Evolutionary conservation across 2,797 vertebrate species (phyloP).

Genomic region (Columba guinea): DNA sequence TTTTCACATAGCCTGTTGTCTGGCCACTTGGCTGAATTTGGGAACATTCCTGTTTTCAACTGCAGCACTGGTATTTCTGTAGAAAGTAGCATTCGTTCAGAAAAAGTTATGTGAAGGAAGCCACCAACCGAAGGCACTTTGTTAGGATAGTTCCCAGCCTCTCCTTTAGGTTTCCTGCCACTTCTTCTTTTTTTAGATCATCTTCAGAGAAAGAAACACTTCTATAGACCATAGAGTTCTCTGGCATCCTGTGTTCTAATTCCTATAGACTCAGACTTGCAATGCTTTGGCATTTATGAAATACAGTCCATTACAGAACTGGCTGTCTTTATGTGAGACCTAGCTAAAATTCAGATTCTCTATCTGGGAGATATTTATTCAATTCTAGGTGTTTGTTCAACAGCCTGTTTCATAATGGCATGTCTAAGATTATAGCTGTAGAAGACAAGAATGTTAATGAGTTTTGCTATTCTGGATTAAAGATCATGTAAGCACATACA

Average conservation of each 20-base stretch:
- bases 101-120: background rate
- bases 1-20: background rate
- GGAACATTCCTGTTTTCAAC: background rate
- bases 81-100: background rate
- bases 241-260: background rate
- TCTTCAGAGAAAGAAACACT: background rate
- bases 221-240: background rate
- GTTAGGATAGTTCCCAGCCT: background rate
- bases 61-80: background rate
- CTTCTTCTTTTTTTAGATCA: background rate
- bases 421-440: background rate
- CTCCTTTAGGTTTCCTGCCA: background rate
- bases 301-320: background rate
- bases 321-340: background rate
- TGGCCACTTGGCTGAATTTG: background rate
- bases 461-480: background rate
- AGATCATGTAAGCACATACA: rapidly evolving
- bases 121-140: background rate
- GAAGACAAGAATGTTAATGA: background rate
- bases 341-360: background rate
- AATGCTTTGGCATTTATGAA: background rate
- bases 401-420: background rate
- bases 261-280: background rate
- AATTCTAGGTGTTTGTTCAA: background rate
- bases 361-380: background rate